Percentiles rank a stretch among this genome's conserved stretches.
These are phyloP conservation scores for Drosophila gunungcola DNA, from an alignment of 1,140 invertebrate genomes.

Conservation along the genomic window DNA sequence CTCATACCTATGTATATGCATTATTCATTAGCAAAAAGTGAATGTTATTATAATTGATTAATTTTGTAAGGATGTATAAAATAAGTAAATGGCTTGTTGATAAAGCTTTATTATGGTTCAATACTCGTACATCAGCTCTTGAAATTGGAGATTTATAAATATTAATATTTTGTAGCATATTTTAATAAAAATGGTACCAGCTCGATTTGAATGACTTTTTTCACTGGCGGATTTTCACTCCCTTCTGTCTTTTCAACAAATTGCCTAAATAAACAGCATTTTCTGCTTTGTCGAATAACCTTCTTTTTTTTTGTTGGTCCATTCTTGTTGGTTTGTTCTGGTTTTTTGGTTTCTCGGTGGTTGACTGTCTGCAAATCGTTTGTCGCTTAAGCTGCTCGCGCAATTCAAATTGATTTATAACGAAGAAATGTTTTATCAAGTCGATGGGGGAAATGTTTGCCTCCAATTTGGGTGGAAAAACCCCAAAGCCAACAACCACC, in stretches of 20 bases:
- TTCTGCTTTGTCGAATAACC: conserved; percentile 42
- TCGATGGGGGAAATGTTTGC: conserved; percentile 32
- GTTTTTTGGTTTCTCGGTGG: conserved; percentile 9
- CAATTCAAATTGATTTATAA: conserved; percentile 73
- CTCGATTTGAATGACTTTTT: neutral
- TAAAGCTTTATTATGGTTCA: neutral
- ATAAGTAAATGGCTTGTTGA: neutral
- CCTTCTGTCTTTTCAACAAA: conserved; percentile 14
- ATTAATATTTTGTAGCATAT: neutral
- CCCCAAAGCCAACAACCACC: neutral
- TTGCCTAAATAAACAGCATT: conserved; percentile 62
- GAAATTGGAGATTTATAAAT: neutral
- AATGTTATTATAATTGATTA: conserved; percentile 24
- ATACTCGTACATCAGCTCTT: neutral
- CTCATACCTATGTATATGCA: too few relatives aligned
- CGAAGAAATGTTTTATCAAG: conserved; percentile 53
- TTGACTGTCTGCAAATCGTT: conserved; percentile 45
- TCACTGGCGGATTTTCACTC: neutral
- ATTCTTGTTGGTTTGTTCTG: conserved; percentile 15
- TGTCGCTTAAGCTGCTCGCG: conserved; percentile 59
- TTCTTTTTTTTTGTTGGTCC: conserved; percentile 7
- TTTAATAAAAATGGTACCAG: neutral
- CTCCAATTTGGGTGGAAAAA: conserved; percentile 4
- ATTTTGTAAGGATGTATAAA: conserved; percentile 5
- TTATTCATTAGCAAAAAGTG: conserved; percentile 8